A percentile compares a stretch with the other conserved stretches of the same genome.
phyloP scores from a whole-genome alignment of 1,140 invertebrate species.

The Teleopsis dalmanni region DNA sequence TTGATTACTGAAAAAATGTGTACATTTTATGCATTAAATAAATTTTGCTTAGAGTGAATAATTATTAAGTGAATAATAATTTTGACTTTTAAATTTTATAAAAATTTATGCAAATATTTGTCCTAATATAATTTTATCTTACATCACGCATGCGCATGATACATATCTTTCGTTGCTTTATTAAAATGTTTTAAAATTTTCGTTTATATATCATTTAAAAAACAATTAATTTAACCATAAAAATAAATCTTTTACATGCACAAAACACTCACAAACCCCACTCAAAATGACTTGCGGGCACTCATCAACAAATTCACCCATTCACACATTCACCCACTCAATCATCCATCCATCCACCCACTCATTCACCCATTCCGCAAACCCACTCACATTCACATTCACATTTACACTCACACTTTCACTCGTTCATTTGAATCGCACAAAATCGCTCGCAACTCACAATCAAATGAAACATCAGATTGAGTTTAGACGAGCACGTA shows the following conservation, averaged over 20 bases:
- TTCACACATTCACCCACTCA: too few species aligned
- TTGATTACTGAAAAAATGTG: too few species aligned
- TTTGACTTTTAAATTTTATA: neutral
- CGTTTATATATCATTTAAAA: slow-evolving; percentile 16
- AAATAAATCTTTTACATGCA: neutral
- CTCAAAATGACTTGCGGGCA: neutral
- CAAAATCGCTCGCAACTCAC: too few species aligned
- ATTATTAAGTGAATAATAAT: slow-evolving; percentile 1
- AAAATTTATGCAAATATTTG: slow-evolving; percentile 11
- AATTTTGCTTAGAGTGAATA: neutral
- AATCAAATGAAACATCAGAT: too few species aligned
- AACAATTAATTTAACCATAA: neutral
- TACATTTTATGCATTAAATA: too few species aligned
- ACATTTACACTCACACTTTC: neutral
- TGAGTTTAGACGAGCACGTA: neutral
- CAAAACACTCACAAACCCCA: slow-evolving; percentile 1
- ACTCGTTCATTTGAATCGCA: too few species aligned
- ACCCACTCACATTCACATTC: neutral
- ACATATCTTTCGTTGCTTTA: slow-evolving; percentile 26
- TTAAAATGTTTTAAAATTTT: slow-evolving; percentile 12
- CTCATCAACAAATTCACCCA: neutral
- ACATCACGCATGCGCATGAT: slow-evolving; percentile 46
- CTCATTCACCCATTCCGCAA: slow-evolving; percentile 1
- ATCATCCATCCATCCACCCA: too few species aligned
- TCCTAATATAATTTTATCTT: slow-evolving; percentile 45